Evolutionary conservation across 2,888 invertebrate species (phyloP), one percentile per base, ranked within the genome.

Genomic region (Myopa testacea): DNA sequence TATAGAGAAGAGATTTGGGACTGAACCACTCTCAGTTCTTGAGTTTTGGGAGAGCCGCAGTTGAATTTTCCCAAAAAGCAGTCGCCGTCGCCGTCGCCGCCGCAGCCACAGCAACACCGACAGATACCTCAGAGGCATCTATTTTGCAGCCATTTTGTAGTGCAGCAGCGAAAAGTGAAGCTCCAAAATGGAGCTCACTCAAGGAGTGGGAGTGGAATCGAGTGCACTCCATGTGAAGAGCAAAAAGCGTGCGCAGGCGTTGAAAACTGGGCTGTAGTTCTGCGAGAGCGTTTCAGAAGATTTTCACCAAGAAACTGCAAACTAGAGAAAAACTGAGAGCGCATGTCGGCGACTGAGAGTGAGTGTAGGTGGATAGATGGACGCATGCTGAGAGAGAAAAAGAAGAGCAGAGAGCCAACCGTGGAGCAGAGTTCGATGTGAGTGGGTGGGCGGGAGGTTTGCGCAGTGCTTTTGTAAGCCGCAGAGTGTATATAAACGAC

Each of bases 141-240:
- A 12, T n/a, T 62, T 4, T 62, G 62, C 62, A 62, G 70, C 58
- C 55, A 55, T 52, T 71, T 71, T 71, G 70, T 52, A 1, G 8
- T 16, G 40, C 12, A 16, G 16, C 38, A 40, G 50, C 50, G 45
- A 38, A 50, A 40, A 38, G 40, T 40, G 55, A 34, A 65, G 55
- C 55, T 58, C 55, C 70, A 70, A 70, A 55, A 70, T 70, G 70
- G 70, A 55, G 70, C 70, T 14, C 37, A 6, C 19, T 26, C 14
- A 55, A 70, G 16, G 50, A 69, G 34, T 50, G 50, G 37, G 16
- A 70, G 34, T 12, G 34, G 26, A 50, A 69, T 19, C 3, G 45
- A 50, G 50, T 45, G 45, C 45, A 45, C 45, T 45, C 10, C 40
- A 16, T 34, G 1, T 12, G 40, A 4, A 4, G 65, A 37, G 12